These are phyloP conservation scores for Chaetorhynchus papuensis DNA, from an alignment of 2,113 vertebrate genomes.

Conservation along the genomic window DNA sequence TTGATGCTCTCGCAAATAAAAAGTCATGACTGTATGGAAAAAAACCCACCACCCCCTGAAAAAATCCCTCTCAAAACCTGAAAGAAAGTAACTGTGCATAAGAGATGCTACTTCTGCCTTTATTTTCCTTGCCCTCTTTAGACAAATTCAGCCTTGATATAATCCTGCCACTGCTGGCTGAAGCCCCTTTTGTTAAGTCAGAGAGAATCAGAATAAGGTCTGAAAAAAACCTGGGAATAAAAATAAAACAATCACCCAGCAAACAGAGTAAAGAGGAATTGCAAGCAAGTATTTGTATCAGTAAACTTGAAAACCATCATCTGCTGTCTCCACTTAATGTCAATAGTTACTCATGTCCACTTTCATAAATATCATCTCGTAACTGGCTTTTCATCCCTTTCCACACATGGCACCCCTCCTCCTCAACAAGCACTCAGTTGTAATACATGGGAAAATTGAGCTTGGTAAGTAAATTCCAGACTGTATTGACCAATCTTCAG, in stretches of 20 bases:
- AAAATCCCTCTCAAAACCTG: background rate
- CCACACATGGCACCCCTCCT: background rate
- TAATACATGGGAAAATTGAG: background rate
- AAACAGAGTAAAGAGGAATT: slow-evolving; percentile 13
- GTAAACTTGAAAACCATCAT: slow-evolving; percentile 38
- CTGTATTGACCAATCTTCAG: background rate
- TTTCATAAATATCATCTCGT: background rate
- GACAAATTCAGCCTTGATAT: background rate
- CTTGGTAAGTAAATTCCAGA: background rate
- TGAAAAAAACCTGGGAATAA: background rate
- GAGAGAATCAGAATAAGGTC: background rate
- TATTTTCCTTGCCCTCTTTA: background rate
- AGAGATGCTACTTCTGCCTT: background rate
- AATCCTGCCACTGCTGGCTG: background rate
- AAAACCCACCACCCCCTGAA: fast-evolving
- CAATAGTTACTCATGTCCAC: slow-evolving; percentile 33
- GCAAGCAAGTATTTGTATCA: slow-evolving; percentile 39
- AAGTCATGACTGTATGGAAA: background rate
- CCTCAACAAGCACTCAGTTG: background rate
- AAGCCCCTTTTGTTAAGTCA: slow-evolving; percentile 5
- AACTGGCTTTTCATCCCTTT: slow-evolving; percentile 1
- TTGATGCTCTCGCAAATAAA: background rate
- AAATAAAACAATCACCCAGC: slow-evolving; percentile 24
- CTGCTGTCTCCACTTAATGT: slow-evolving; percentile 44
- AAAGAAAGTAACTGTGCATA: background rate